A percentile compares a stretch with the other conserved stretches of the same genome.
Evolutionary conservation across 1,140 invertebrate genomes (phyloP).

Genomic region (Tetragonula clypearis): DNA sequence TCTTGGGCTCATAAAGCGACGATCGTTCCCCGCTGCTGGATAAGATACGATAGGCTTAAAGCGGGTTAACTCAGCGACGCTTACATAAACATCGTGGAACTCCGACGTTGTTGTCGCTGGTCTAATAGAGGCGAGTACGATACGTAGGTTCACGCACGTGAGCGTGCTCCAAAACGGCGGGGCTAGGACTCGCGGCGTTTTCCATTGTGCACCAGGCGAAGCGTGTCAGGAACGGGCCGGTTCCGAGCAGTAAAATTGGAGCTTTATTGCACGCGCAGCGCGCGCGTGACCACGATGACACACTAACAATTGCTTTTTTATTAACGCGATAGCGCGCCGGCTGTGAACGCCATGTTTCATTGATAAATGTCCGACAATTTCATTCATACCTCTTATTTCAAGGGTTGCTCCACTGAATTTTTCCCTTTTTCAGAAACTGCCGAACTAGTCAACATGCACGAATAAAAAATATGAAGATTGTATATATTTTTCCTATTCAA

Average conservation of each 20-base stretch:
- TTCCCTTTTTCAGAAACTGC: no score
- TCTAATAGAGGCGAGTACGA: background rate
- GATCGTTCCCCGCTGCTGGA: constrained; percentile 39
- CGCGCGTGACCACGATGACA: background rate
- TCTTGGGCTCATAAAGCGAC: constrained; percentile 60
- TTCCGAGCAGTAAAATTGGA: constrained; percentile 16
- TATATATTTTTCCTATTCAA: no score
- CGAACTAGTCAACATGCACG: no score
- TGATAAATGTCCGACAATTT: background rate
- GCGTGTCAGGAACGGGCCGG: constrained; percentile 13
- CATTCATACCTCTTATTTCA: background rate
- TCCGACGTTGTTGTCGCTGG: background rate
- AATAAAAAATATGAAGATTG: no score
- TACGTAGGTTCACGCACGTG: background rate
- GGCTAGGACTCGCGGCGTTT: constrained; percentile 13
- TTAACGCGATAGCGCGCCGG: background rate
- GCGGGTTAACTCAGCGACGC: constrained; percentile 39
- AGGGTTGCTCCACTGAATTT: no score
- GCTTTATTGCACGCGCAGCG: background rate
- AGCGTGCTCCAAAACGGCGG: background rate
- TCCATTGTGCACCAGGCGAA: constrained; percentile 21
- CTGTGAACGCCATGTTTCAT: background rate
- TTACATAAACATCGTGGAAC: constrained; percentile 1
- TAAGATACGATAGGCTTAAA: constrained; percentile 55
- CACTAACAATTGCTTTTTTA: constrained; percentile 20